These are phyloP conservation scores for Corythucha ciliata DNA, from an alignment of 2,888 invertebrate species.

Conservation along the genomic window DNA sequence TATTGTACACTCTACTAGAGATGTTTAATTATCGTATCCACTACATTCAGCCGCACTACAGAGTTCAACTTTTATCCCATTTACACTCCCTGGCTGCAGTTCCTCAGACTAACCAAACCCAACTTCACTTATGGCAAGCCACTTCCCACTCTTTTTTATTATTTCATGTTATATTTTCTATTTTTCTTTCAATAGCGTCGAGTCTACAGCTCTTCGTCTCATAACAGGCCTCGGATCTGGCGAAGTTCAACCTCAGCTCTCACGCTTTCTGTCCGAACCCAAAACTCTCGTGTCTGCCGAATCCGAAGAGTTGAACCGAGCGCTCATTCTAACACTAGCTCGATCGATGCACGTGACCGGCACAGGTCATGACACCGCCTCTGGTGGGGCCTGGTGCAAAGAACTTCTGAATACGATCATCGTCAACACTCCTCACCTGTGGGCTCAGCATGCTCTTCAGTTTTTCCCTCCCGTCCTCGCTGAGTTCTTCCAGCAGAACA, in stretches of 20 bases:
- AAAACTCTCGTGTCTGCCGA: constrained; percentile 87
- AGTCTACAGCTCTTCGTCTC: constrained; percentile 75
- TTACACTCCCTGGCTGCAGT: constrained; percentile 84
- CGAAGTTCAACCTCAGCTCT: constrained; percentile 88
- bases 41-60: constrained; percentile 91
- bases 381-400: constrained; percentile 78
- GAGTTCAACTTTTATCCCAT: constrained; percentile 83
- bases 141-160: not conserved
- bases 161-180: not conserved
- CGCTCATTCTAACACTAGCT: constrained; percentile 84
- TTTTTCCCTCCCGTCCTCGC: constrained; percentile 84
- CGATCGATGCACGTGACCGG: constrained; percentile 84
- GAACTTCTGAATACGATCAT: constrained; percentile 82
- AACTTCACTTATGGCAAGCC: constrained; percentile 75
- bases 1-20: constrained; percentile 86
- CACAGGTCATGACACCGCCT: constrained; percentile 47
- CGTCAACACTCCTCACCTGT: constrained; percentile 89
- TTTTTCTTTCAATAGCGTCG: too few relatives aligned
- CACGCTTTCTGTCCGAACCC: constrained; percentile 80
- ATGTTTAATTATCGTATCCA: constrained; percentile 96
- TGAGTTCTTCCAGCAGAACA: constrained; percentile 80
- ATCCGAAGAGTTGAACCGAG: constrained; percentile 89
- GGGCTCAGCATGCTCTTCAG: constrained; percentile 85
- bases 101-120: constrained; percentile 90
- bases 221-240: constrained; percentile 87